Percentiles rank a stretch among this genome's conserved stretches.
These are phyloP conservation scores for Oreochromis spilurus DNA, from an alignment of 2,113 vertebrate genomes.

Conservation along the genomic window DNA sequence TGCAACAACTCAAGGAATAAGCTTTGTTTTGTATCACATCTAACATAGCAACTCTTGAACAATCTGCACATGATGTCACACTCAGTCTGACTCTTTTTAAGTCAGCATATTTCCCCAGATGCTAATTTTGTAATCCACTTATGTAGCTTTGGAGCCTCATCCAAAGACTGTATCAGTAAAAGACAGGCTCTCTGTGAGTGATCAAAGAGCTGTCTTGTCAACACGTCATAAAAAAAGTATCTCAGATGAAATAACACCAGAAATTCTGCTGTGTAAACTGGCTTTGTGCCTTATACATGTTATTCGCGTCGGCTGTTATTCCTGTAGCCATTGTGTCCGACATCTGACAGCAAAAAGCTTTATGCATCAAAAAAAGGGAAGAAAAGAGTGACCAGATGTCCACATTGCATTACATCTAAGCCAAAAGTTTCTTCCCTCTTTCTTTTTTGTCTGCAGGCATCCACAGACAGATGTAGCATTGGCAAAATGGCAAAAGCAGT, in stretches of 20 bases:
- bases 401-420: neutral
- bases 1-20: neutral
- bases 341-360: neutral
- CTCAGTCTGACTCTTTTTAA: neutral
- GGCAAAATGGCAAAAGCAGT: neutral
- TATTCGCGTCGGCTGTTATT: neutral
- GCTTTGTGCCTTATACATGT: neutral
- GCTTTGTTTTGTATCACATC: neutral
- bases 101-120: neutral
- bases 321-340: neutral
- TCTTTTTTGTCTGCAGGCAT: neutral
- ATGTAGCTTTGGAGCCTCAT: neutral
- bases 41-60: neutral
- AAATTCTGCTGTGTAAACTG: neutral
- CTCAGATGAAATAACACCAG: neutral
- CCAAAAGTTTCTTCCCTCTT: slow-evolving; percentile 16
- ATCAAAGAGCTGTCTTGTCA: neutral
- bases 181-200: neutral
- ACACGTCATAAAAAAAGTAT: neutral
- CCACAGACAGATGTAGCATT: slow-evolving; percentile 11
- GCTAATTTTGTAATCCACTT: neutral
- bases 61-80: neutral
- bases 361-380: neutral
- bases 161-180: neutral
- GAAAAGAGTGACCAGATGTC: neutral